Percentiles rank a stretch among this genome's conserved stretches.
Conservation (phyloP, 2,888 invertebrate species). For the Flexamia atlantica region DNA sequence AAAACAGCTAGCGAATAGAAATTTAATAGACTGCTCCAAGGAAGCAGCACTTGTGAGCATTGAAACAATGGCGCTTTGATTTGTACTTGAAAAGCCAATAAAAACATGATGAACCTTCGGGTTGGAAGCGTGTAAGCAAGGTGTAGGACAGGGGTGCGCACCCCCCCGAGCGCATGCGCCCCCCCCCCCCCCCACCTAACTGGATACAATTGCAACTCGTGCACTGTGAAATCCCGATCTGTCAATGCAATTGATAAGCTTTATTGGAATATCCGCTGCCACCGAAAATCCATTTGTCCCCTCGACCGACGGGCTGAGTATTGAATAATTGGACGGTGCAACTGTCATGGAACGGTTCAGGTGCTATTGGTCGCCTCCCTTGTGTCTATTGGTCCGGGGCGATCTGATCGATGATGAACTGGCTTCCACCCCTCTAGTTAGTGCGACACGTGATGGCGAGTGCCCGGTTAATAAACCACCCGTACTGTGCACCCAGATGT, state of each 20-base stretch:
- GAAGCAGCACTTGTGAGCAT: conserved; percentile 40
- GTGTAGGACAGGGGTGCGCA: conserved; percentile 41
- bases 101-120: conserved; percentile 57
- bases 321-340: conserved; percentile 25
- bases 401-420: conserved; percentile 25
- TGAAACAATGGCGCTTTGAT: conserved; percentile 55
- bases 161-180: not conserved
- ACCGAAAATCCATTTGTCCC: conserved; percentile 44
- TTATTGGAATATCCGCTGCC: conserved; percentile 31
- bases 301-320: too few species aligned
- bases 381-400: not conserved
- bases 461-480: not conserved
- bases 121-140: conserved; percentile 51
- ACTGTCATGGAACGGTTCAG: conserved; percentile 31
- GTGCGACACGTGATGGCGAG: not conserved
- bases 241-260: conserved; percentile 56
- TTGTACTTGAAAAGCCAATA: conserved; percentile 58
- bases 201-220: conserved; percentile 50
- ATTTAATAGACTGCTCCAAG: not conserved
- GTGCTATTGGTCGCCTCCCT: not conserved
- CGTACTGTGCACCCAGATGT: not conserved
- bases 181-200: conserved; percentile 23
- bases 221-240: conserved; percentile 50
- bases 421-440: not conserved
- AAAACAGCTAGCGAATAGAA: not conserved